Evolutionary conservation across 1,140 invertebrate species (phyloP).

Genomic region (Drosophila ironensis): DNA sequence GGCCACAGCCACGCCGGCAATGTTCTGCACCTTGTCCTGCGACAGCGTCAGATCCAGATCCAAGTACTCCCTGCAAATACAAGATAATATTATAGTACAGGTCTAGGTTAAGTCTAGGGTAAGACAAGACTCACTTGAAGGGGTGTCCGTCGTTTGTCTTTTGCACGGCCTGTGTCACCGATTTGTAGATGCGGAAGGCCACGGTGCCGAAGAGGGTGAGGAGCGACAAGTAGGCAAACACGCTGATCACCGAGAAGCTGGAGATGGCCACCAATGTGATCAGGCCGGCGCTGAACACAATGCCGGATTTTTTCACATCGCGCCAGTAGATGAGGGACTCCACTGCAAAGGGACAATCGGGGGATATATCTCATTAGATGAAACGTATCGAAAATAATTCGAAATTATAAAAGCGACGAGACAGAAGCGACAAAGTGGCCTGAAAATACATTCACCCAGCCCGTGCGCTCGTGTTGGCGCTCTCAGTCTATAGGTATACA

Average conservation of each 20-base stretch:
- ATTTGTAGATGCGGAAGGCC: conserved; percentile 97
- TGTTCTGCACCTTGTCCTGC: conserved; percentile 93
- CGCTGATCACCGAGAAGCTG: conserved; percentile 97
- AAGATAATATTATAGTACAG: background rate
- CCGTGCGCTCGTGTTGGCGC: background rate
- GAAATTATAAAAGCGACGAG: conserved; percentile 23
- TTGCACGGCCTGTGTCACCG: conserved; percentile 96
- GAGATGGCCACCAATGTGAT: conserved; percentile 94
- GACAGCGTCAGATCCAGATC: conserved; percentile 93
- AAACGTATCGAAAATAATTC: no score
- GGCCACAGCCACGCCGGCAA: conserved; percentile 91
- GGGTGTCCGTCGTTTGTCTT: conserved; percentile 98
- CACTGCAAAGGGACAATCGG: no score
- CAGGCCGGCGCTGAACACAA: conserved; percentile 93
- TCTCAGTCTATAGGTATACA: conserved; percentile 8
- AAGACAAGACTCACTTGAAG: conserved; percentile 98
- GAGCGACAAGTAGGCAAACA: conserved; percentile 95
- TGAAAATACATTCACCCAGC: conserved; percentile 32
- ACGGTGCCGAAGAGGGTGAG: conserved; percentile 91
- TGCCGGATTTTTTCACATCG: conserved; percentile 95
- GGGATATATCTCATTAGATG: no score
- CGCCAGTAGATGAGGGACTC: conserved; percentile 98
- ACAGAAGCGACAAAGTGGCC: conserved; percentile 11
- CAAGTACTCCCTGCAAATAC: conserved; percentile 89
- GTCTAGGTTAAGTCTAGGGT: no score